These are phyloP conservation scores for Rhea pennata DNA, from an alignment of 2,113 vertebrate genomes.

Conservation along the genomic window DNA sequence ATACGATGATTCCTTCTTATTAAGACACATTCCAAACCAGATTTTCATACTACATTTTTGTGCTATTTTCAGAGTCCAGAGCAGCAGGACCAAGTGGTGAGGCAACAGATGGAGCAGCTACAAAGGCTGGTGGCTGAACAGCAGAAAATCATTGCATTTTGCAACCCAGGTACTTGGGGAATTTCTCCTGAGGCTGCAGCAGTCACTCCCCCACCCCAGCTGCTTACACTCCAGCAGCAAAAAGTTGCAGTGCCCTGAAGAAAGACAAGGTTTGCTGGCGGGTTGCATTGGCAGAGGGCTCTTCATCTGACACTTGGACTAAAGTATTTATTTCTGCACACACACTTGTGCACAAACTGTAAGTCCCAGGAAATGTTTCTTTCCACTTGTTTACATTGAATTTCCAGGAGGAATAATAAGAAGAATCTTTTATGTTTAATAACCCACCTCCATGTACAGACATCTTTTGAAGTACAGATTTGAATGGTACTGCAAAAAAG, in stretches of 20 bases:
- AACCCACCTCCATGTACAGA: not conserved
- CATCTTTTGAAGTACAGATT: not conserved
- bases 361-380: not conserved
- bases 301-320: not conserved
- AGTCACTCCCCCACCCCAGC: not conserved
- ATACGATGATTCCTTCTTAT: not conserved
- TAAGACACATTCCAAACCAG: not conserved
- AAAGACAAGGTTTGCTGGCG: not conserved
- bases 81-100: constrained; percentile 39
- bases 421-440: not conserved
- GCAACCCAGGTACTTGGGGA: constrained; percentile 58
- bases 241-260: not conserved
- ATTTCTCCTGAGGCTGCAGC: not conserved
- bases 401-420: not conserved
- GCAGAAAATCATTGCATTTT: constrained; percentile 64
- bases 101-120: constrained; percentile 65
- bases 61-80: constrained; percentile 10
- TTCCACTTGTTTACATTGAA: not conserved
- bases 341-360: not conserved
- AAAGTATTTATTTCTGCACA: not conserved
- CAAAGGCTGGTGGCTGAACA: constrained; percentile 73
- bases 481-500: not conserved
- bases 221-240: not conserved
- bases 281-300: not conserved
- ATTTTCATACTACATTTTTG: not conserved